Evolutionary conservation across 1,140 invertebrate species (phyloP).

Genomic region (Pogonognathellus flavescens): DNA sequence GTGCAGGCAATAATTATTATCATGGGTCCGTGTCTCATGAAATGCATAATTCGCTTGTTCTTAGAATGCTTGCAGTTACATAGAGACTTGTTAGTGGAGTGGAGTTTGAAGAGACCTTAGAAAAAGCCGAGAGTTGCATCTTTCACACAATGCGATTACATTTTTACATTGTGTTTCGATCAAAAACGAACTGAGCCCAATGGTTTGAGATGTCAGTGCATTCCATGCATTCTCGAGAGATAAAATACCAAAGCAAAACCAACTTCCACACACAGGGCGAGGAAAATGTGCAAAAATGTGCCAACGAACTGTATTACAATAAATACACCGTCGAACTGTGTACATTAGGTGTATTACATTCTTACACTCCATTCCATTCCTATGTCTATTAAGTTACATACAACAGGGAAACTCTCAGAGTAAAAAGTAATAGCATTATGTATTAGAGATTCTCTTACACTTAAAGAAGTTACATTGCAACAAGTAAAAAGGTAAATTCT

Average conservation of each 20-base stretch:
- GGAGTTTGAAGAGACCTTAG: neutral
- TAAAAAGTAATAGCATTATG: too few species aligned
- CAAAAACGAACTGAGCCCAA: neutral
- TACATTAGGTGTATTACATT: too few species aligned
- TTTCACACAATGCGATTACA: too few species aligned
- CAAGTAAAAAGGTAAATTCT: too few species aligned
- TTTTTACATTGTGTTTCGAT: neutral
- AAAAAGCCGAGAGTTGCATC: too few species aligned
- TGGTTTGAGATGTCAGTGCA: conserved; percentile 18
- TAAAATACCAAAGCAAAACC: conserved; percentile 30
- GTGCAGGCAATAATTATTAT: conserved; percentile 13
- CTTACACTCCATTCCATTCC: too few species aligned
- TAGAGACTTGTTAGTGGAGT: neutral
- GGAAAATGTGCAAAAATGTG: conserved; percentile 35
- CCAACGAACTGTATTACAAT: conserved; percentile 32
- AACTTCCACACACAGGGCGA: conserved; percentile 28
- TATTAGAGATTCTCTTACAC: too few species aligned
- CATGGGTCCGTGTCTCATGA: neutral
- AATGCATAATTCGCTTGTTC: neutral
- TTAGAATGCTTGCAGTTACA: neutral
- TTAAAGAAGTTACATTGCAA: too few species aligned
- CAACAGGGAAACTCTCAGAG: too few species aligned
- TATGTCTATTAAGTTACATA: too few species aligned
- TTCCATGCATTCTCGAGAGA: conserved; percentile 4
- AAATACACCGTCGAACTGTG: neutral